These are phyloP conservation scores for Synanthedon andrenaeformis DNA, from an alignment of 2,888 invertebrate genomes.

Conservation along the genomic window DNA sequence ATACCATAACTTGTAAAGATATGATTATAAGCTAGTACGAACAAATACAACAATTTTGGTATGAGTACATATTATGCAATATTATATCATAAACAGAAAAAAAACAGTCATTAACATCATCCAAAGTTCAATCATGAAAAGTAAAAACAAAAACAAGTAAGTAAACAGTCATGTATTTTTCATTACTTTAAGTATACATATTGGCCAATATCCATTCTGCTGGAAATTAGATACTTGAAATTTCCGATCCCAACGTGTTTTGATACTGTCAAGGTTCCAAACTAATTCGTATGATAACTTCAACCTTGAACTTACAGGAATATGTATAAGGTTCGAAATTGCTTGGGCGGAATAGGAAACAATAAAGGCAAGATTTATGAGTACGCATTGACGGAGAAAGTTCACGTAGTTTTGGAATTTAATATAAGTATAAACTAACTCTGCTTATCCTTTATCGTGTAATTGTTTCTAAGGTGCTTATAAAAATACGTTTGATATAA, in stretches of 20 bases:
- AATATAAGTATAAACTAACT: neutral
- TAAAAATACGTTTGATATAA: too few relatives aligned
- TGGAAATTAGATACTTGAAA: neutral
- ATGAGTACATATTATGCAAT: too few relatives aligned
- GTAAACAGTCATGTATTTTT: neutral
- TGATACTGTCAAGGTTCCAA: neutral
- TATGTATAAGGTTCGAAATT: conserved; percentile 1
- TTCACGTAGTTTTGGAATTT: neutral
- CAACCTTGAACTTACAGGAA: conserved; percentile 6
- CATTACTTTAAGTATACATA: neutral
- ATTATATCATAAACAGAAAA: neutral
- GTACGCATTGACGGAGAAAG: conserved; percentile 3
- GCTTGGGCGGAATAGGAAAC: conserved; percentile 9
- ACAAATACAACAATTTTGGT: too few relatives aligned
- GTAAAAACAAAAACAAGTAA: neutral
- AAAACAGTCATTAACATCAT: neutral
- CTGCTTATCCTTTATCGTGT: too few relatives aligned
- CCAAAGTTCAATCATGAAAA: neutral
- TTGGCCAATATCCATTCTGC: neutral
- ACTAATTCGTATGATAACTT: conserved; percentile 1
- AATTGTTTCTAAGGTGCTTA: too few relatives aligned
- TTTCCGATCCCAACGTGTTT: too few relatives aligned
- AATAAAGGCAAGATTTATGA: conserved; percentile 10
- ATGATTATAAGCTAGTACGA: too few relatives aligned
- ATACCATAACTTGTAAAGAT: too few relatives aligned